Evolutionary conservation across 2,888 invertebrate genomes (phyloP).

Genomic region (Cryptosula pallasiana): DNA sequence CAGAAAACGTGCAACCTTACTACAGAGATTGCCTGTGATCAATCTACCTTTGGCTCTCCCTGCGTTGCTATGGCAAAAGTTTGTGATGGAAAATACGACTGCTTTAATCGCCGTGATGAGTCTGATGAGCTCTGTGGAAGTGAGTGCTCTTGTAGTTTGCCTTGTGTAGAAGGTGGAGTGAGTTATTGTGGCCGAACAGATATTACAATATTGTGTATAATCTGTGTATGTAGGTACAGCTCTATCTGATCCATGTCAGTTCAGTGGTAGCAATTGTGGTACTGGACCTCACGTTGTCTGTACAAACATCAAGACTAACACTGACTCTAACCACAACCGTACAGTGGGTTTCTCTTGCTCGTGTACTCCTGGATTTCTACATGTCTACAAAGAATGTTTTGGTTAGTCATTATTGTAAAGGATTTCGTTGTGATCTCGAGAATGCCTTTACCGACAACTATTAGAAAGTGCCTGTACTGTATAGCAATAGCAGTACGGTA

Average conservation of each 20-base stretch:
- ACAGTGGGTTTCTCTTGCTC: neutral
- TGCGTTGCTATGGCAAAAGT: neutral
- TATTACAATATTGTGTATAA: no score
- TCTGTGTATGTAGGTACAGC: no score
- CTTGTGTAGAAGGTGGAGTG: no score
- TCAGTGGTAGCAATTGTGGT: neutral
- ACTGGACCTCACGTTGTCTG: neutral
- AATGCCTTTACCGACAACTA: no score
- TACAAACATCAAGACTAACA: neutral
- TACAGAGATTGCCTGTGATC: neutral
- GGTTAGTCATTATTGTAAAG: no score
- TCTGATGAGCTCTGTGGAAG: neutral
- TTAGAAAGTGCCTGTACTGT: no score
- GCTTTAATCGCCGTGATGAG: neutral
- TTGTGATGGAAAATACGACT: neutral
- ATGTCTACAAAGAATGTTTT: no score
- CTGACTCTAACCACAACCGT: neutral
- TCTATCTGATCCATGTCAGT: neutral
- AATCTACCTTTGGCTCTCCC: neutral
- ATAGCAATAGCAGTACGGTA: no score
- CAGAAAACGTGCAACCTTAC: neutral
- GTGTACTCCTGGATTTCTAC: conserved; percentile 6
- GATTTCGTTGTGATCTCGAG: no score
- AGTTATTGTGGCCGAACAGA: no score
- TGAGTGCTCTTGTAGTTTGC: no score